A percentile compares a stretch with the other conserved stretches of the same genome.
Evolutionary conservation across 2,888 invertebrate genomes (phyloP).

Genomic region (Anaspis maculata): DNA sequence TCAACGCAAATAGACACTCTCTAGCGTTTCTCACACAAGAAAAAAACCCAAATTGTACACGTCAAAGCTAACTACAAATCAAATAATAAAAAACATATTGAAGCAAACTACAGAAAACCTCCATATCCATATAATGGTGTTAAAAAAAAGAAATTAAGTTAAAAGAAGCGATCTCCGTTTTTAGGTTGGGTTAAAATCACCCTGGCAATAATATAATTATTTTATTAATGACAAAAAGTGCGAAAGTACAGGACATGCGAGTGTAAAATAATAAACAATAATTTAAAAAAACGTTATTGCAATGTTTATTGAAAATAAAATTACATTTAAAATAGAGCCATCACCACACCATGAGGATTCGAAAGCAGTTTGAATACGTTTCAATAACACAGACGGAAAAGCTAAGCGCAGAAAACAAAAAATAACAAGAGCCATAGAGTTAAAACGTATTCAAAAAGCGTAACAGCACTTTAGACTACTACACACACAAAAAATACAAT

Average conservation of each 20-base stretch:
- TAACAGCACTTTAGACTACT: slow-evolving; percentile 26
- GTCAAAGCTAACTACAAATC: background rate
- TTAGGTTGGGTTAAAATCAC: background rate
- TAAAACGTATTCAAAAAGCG: slow-evolving; percentile 29
- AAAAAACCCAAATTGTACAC: slow-evolving; percentile 1
- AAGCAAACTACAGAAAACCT: slow-evolving; percentile 1
- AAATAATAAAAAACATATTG: slow-evolving; percentile 1
- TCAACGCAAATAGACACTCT: slow-evolving; percentile 26
- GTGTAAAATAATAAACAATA: slow-evolving; percentile 36
- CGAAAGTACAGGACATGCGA: slow-evolving; percentile 31
- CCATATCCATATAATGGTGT: too few species aligned
- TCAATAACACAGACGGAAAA: slow-evolving; percentile 14
- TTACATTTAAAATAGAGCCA: slow-evolving; percentile 37
- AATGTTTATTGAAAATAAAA: slow-evolving; percentile 41
- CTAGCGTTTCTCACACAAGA: background rate
- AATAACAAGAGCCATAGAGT: slow-evolving; percentile 11
- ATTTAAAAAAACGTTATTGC: slow-evolving; percentile 39
- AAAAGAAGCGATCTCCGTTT: background rate
- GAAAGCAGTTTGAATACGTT: slow-evolving; percentile 19
- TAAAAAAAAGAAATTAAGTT: too few species aligned
- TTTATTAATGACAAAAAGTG: too few species aligned
- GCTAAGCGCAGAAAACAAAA: slow-evolving; percentile 11
- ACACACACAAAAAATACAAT: slow-evolving; percentile 26
- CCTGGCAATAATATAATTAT: background rate
- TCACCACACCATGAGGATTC: slow-evolving; percentile 32